These are phyloP conservation scores for Clarias platycephalus DNA, from an alignment of 2,797 vertebrate species.

Conservation along the genomic window DNA sequence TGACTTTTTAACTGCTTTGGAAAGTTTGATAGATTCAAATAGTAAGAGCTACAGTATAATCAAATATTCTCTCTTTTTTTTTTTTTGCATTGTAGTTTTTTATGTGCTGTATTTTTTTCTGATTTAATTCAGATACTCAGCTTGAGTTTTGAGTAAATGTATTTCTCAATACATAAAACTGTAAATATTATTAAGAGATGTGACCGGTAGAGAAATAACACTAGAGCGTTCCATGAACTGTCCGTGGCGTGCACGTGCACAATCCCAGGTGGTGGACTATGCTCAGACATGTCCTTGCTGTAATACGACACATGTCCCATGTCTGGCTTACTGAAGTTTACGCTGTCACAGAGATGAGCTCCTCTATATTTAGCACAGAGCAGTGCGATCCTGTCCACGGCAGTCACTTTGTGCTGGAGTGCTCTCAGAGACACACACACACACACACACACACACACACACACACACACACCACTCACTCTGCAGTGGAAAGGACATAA, in stretches of 20 bases:
- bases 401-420: slow-evolving; percentile 42
- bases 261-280: slow-evolving; percentile 9
- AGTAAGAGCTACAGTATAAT: not conserved
- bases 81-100: not conserved
- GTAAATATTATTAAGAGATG: not conserved
- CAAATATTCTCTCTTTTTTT: not conserved
- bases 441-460: slow-evolving; percentile 21
- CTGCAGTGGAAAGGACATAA: slow-evolving; percentile 46
- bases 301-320: slow-evolving; percentile 60
- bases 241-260: not conserved
- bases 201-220: not conserved
- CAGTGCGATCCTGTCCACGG: slow-evolving; percentile 47
- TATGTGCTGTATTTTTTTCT: not conserved
- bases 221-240: not conserved
- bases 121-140: not conserved
- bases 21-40: not conserved
- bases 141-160: not conserved
- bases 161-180: not conserved
- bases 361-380: slow-evolving; percentile 66
- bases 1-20: not conserved
- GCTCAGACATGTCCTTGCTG: slow-evolving; percentile 54
- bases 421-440: slow-evolving; percentile 20
- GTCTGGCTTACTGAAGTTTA: slow-evolving; percentile 58
- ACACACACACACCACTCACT: slow-evolving; percentile 29
- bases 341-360: slow-evolving; percentile 57